Evolutionary conservation across 2,113 vertebrate genomes (phyloP).

Genomic region (Excalfactoria chinensis): DNA sequence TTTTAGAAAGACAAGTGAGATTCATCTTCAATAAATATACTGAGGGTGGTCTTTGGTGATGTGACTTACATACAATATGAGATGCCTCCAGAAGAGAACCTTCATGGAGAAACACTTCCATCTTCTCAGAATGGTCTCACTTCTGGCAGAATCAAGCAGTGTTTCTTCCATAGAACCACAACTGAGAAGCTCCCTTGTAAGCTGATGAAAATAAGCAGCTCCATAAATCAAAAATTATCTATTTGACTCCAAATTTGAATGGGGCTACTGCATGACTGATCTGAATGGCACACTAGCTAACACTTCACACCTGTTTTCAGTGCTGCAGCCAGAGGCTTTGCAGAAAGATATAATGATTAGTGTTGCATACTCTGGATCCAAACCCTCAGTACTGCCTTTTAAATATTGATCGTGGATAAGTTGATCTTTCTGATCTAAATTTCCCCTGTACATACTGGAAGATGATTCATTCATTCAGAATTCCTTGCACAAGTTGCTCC

Average conservation of each 20-base stretch:
- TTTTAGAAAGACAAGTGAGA: neutral
- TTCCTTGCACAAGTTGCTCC: neutral
- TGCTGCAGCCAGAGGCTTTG: neutral
- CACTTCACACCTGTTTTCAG: neutral
- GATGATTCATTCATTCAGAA: neutral
- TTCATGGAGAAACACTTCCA: neutral
- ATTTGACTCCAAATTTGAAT: neutral
- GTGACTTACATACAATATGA: neutral
- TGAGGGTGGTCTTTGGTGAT: neutral
- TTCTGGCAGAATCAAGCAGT: neutral
- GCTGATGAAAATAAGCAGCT: neutral
- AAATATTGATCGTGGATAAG: neutral
- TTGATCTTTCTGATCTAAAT: neutral
- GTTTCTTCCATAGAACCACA: neutral
- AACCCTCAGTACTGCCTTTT: neutral
- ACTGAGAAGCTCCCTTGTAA: neutral
- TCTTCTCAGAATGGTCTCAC: neutral
- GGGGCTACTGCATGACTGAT: fast-evolving
- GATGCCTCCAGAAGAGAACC: neutral
- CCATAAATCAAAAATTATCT: neutral
- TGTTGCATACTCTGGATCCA: neutral
- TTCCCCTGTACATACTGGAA: neutral
- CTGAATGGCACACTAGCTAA: fast-evolving
- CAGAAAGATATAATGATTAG: neutral
- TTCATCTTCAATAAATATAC: neutral